phyloP scores from a whole-genome alignment of 1,140 invertebrate genomes.

The Cryptotermes secundus region DNA sequence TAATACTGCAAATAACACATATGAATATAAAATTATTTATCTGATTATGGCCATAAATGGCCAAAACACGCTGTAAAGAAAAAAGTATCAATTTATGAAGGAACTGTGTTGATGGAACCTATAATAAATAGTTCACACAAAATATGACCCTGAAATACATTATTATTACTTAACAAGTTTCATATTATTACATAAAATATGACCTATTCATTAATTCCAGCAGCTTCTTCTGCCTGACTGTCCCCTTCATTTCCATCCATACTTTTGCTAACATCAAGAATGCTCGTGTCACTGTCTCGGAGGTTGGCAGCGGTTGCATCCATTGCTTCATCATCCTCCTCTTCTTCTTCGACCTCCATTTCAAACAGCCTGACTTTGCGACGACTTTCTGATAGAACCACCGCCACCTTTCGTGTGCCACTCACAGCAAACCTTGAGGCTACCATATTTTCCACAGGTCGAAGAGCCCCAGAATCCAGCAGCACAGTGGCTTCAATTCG shows the following conservation, averaged over 20 bases:
- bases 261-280: constrained; percentile 26
- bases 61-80: too few relatives aligned
- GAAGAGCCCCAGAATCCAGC: constrained; percentile 43
- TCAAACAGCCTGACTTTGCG: constrained; percentile 84
- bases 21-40: too few relatives aligned
- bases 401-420: constrained; percentile 82
- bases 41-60: too few relatives aligned
- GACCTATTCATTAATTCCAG: not conserved
- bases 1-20: too few relatives aligned
- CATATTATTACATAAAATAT: too few relatives aligned
- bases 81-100: too few relatives aligned
- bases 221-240: not conserved
- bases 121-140: too few relatives aligned
- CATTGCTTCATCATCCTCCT: constrained; percentile 69
- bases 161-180: too few relatives aligned
- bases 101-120: too few relatives aligned
- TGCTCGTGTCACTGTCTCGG: constrained; percentile 34
- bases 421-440: constrained; percentile 78
- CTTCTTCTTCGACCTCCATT: constrained; percentile 90
- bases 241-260: not conserved
- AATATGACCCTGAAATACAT: too few relatives aligned
- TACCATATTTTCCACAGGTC: constrained; percentile 70
- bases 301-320: constrained; percentile 47
- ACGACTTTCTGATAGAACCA: constrained; percentile 75
- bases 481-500: constrained; percentile 28